Evolutionary conservation across 2,113 vertebrate genomes (phyloP), one percentile per base, ranked within the genome.

Genomic region (Colinus virginianus): DNA sequence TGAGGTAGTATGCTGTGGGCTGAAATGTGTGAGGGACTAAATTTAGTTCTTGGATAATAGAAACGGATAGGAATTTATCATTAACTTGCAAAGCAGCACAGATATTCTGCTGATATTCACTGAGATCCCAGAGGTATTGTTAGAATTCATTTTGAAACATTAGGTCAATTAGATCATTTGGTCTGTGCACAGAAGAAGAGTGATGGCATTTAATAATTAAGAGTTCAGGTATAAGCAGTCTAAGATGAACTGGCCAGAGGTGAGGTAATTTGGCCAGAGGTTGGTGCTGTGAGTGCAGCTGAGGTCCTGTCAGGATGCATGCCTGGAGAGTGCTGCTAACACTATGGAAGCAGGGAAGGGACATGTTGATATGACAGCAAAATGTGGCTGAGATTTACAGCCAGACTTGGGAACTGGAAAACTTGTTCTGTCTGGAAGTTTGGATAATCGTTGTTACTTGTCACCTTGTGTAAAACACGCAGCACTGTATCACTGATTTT

Each of bases 101-200:
- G 34, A 46, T 87, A 66, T 46, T 90, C 53, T 9, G 1, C 69
- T 91, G 69, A 43, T 86, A 56, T 30, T 74, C 59, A 20, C 42
- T 61, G 18, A 58, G 53, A 16, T 90, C 67, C 58, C 48, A 83
- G 58, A 94, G 85, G 67, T 48, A 49, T 79, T 78, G 69, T 93
- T 92, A 85, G 45, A 83, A 90, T 78, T 87, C 3, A 67, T 92
- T 78, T 71, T 78, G 36, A 64, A 81, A 34, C 81, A 71, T 71
- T 78, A 88, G 28, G 30, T 87, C 46, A n/a, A 32, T 42, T 80
- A 66, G 72, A 81, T 26, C 22, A 17, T 51, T 90, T 88, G 36
- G 7, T 72, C n/a, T 90, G 56, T 19, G 62, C 71, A 25, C 68
- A 76, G 43, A 18, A 36, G 53, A 63, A 36, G 13, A 40, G 26